Conservation (phyloP, 2,113 vertebrate species). For the Nerophis lumbriciformis region DNA sequence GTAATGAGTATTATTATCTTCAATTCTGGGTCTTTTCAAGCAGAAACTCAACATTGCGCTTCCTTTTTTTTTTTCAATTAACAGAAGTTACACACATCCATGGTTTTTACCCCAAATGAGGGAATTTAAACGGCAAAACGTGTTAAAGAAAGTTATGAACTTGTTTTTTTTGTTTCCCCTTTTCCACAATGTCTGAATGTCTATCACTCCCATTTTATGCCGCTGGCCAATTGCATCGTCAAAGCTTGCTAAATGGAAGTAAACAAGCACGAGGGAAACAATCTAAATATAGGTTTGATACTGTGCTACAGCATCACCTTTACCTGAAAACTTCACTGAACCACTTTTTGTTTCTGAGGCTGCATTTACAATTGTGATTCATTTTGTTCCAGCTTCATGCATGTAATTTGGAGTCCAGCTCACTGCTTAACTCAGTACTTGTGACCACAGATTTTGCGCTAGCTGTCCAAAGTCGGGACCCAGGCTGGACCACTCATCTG, state of each 20-base stretch:
- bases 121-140: constrained; percentile 21
- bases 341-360: too few species aligned
- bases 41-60: background rate
- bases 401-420: too few species aligned
- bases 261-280: background rate
- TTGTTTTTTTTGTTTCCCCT: constrained; percentile 1
- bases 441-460: too few species aligned
- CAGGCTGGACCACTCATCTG: too few species aligned
- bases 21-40: background rate
- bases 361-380: too few species aligned
- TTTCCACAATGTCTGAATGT: background rate
- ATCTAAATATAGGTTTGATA: constrained; percentile 2
- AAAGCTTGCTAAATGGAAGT: constrained; percentile 1
- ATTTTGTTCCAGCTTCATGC: too few species aligned
- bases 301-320: too few species aligned
- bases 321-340: too few species aligned
- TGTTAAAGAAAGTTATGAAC: constrained; percentile 5
- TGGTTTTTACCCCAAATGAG: constrained; percentile 11
- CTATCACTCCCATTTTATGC: background rate
- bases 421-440: too few species aligned
- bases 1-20: background rate
- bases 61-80: background rate
- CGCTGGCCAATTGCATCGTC: background rate
- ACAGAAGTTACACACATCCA: constrained; percentile 2
- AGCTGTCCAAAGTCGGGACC: too few species aligned